Base-by-base conservation (phyloP, 1,140 invertebrate species). In the Bacillus rossius region DNA sequence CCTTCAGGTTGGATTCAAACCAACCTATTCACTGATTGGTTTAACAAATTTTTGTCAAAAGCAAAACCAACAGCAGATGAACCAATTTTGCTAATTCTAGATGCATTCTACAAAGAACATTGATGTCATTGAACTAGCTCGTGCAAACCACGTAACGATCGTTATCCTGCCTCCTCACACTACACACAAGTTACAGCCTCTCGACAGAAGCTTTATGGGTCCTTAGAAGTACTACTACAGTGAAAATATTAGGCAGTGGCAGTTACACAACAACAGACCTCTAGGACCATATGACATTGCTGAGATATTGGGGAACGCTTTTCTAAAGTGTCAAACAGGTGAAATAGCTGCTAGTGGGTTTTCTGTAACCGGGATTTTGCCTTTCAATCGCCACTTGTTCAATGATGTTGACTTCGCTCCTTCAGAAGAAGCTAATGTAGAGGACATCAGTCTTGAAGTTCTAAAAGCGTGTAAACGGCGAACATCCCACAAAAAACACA, bases 141-240 rank as follows among this genome's bases (percentile, higher is more conserved):
- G 45, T 19, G 22, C 14, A 50, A 23, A 48, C 48, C 42, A 26
- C 22, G 55, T 57, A 25, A 61, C 34, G n/a, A 55, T 55, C 26
- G 25, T 55, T 17, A 22, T 4, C 34, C 34, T 55, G 38, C 53
- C 34, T n/a, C 69, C 73, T 26, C 73, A 77, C 60, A 65, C 63
- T n/a, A 70, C 67, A 7, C 68, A 75, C 59, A 61, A 65, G 29
- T 53, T 76, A 41, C 73, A 78, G 41, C 73, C 73, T 23, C 59
- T 74, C 13, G 73, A 75, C 47, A 62, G 67, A 17, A 49, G 65
- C 29, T 71, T 75, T 59, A 73, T 75, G 68, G 61, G 61, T 41
- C 69, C 69, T 16, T 55, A 75, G 37, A 73, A 67, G 52, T 67
- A 60, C 5, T 70, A 66, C 52, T 75, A 72, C 55, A 61, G 51